These are phyloP conservation scores for Eudemis profundana DNA, from an alignment of 2,888 invertebrate genomes.

Conservation along the genomic window DNA sequence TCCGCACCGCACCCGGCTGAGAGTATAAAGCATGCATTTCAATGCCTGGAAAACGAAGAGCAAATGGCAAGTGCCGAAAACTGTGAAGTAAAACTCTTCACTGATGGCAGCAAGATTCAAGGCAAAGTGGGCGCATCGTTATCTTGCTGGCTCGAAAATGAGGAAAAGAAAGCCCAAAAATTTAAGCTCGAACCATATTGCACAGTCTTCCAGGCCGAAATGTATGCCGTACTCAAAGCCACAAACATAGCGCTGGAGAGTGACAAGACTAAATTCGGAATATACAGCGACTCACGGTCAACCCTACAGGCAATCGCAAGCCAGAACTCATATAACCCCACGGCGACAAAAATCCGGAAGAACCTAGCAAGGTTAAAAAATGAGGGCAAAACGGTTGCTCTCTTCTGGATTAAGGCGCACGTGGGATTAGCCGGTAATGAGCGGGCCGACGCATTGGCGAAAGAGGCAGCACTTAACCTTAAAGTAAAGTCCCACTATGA, in stretches of 20 bases:
- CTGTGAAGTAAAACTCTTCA: background rate
- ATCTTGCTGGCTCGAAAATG: conserved; percentile 9
- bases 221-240: background rate
- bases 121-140: conserved; percentile 31
- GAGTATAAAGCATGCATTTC: background rate
- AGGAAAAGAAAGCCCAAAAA: conserved; percentile 22
- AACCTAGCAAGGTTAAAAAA: background rate
- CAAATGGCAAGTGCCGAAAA: background rate
- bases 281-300: background rate
- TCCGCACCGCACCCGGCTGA: conserved; percentile 32
- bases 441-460: conserved; percentile 4
- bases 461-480: background rate
- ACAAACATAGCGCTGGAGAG: background rate
- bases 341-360: background rate
- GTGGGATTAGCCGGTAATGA: background rate
- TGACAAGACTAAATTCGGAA: background rate
- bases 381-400: background rate
- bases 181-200: conserved; percentile 25
- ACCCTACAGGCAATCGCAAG: background rate
- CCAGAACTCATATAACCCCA: background rate
- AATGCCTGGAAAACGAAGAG: background rate
- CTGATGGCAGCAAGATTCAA: conserved; percentile 35
- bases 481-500: background rate
- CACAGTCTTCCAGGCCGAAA: conserved; percentile 35
- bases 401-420: conserved; percentile 2